phyloP scores from a whole-genome alignment of 2,113 vertebrate genomes.

The Eurystomus gularis region DNA sequence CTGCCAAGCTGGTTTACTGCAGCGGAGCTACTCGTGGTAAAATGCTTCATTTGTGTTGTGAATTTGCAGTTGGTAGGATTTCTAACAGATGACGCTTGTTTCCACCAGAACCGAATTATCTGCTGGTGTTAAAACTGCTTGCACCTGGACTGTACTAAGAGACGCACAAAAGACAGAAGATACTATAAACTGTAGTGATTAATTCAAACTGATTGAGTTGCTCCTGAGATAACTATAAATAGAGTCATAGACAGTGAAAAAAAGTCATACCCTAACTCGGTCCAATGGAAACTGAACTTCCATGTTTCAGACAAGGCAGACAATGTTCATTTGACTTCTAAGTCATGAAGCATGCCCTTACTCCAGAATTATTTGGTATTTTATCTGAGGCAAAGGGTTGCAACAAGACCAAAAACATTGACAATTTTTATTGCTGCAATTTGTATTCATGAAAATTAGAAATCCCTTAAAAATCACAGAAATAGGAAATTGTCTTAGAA shows the following conservation, averaged over 20 bases:
- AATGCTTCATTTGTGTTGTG: neutral
- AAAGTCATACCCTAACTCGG: neutral
- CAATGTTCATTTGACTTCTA: neutral
- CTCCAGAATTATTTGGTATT: neutral
- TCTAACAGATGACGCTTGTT: neutral
- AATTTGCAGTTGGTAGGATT: neutral
- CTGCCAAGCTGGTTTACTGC: neutral
- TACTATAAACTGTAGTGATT: neutral
- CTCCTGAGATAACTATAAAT: neutral
- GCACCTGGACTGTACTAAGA: neutral
- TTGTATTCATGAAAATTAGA: neutral
- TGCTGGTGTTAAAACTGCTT: neutral
- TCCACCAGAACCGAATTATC: neutral
- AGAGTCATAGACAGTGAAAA: neutral
- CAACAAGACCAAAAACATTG: neutral
- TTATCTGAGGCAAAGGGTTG: neutral
- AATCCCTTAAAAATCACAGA: neutral
- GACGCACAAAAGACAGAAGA: neutral
- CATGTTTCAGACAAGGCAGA: neutral
- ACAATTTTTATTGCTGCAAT: neutral
- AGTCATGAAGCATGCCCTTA: accelerated
- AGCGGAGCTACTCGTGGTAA: neutral
- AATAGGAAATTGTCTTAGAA: neutral
- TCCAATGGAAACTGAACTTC: neutral
- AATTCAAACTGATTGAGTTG: neutral